A percentile compares a stretch with the other conserved stretches of the same genome.
phyloP scores from a whole-genome alignment of 2,797 vertebrate species.

The Stomatorhinus walkeri region DNA sequence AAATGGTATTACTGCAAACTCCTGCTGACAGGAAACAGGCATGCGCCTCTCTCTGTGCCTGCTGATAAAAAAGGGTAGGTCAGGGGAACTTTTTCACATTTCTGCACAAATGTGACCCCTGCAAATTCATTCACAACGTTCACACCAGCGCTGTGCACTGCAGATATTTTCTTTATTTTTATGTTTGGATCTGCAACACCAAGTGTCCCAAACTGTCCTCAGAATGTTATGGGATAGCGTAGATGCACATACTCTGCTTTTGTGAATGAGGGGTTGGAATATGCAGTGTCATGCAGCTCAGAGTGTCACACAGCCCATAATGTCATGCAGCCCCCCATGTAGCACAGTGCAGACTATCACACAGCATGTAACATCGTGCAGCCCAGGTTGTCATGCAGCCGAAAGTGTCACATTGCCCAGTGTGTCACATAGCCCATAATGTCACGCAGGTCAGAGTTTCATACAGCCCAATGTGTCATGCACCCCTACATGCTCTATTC shows the following conservation, averaged over 20 bases:
- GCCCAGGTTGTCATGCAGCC: neutral
- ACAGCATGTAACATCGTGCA: neutral
- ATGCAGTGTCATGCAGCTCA: neutral
- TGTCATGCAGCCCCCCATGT: neutral
- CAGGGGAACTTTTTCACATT: conserved; percentile 84
- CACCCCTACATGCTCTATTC: neutral
- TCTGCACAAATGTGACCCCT: conserved; percentile 32
- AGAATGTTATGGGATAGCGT: neutral
- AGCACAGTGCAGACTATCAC: neutral
- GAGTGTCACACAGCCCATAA: neutral
- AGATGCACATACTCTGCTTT: neutral
- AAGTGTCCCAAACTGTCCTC: neutral
- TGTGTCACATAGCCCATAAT: neutral
- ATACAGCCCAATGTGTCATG: neutral
- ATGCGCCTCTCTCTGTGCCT: conserved; percentile 87
- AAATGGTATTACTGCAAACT: conserved; percentile 94
- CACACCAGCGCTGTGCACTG: neutral
- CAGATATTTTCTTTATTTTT: neutral
- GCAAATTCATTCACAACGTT: neutral
- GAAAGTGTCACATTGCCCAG: neutral
- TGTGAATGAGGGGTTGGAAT: neutral
- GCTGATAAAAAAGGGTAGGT: conserved; percentile 80
- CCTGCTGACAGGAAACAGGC: conserved; percentile 77
- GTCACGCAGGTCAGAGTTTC: neutral
- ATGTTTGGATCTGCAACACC: neutral